Evolutionary conservation across 2,113 vertebrate species (phyloP), one percentile per base, ranked within the genome.

Genomic region (Reinhardtius hippoglossoides): DNA sequence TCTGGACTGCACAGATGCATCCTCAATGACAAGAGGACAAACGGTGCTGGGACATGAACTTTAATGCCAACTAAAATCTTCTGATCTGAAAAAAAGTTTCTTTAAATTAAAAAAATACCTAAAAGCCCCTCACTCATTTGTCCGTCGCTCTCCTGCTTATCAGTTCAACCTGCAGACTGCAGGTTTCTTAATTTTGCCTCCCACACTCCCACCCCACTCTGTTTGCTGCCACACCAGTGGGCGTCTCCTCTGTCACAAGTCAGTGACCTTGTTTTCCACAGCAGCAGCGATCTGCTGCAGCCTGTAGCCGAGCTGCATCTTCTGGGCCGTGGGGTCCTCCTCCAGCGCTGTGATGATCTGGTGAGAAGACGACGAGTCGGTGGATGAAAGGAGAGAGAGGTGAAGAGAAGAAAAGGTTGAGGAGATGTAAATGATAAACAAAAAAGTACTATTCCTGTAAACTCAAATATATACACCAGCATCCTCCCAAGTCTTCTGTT

Each of bases 201-300:
- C 56, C 9, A 1, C 26, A 13, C 57, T 54, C 54, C 27, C 58
- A 60, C 21, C 27, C 40, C 14, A 1, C 60, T 63, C 50, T 9
- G n/a, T 21, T 2, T 20, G 26, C 31, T 15, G 15, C 1, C 16
- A 57, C 46, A 57, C 48, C 4, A 37, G 14, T 12, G 9, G 31
- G 7, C 2, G 48, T 58, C 61, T 71, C 50, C 61, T 75, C 72
- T 70, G 90, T 97, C 97, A 99, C 92, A 99, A 97, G 83, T 99
- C 97, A 0, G 98, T 99, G 92, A 99, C 98, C 93, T 99, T 99
- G 84, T 99, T 99, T 87, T 99, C 98, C 90, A 99, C 97, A 2
- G 97, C 96, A 0, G 98, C 98, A 0, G 98, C 98, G 0, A 99
- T 96, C 93, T 99, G 98, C 89, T 99, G 98, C 57, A 99, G 95